These are phyloP conservation scores for Gastrophryne carolinensis DNA, from an alignment of 2,797 vertebrate genomes.

Conservation along the genomic window DNA sequence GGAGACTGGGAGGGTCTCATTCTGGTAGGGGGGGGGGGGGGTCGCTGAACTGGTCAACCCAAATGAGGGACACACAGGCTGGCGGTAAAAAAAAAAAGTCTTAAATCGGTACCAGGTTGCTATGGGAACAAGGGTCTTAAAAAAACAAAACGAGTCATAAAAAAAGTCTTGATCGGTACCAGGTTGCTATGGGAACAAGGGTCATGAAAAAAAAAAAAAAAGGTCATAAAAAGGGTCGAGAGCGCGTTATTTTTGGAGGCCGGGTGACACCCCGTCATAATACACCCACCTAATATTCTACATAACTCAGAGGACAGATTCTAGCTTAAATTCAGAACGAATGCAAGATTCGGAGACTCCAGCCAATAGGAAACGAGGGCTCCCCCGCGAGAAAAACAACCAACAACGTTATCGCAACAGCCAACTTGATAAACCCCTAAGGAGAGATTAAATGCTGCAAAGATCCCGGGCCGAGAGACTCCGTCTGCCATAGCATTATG, in stretches of 20 bases:
- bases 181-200: neutral
- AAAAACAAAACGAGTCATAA: too few relatives aligned
- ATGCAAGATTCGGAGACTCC: too few relatives aligned
- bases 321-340: neutral
- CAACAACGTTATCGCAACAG: too few relatives aligned
- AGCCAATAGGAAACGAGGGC: too few relatives aligned
- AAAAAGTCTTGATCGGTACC: neutral
- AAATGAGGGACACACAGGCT: conserved; percentile 60
- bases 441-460: too few relatives aligned
- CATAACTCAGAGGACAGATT: neutral
- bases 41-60: neutral
- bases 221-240: neutral
- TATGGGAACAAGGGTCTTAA: neutral
- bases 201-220: neutral
- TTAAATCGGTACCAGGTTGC: neutral
- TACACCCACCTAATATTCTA: conserved; percentile 1
- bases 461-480: too few relatives aligned
- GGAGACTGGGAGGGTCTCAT: too few relatives aligned
- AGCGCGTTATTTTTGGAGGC: neutral
- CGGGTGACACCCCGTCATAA: neutral
- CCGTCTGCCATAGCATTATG: too few relatives aligned
- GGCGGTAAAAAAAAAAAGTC: neutral
- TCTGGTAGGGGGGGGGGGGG: too few relatives aligned
- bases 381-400: too few relatives aligned
- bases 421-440: too few relatives aligned